phyloP scores from a whole-genome alignment of 2,888 invertebrate species.

The Schizaphis graminum region DNA sequence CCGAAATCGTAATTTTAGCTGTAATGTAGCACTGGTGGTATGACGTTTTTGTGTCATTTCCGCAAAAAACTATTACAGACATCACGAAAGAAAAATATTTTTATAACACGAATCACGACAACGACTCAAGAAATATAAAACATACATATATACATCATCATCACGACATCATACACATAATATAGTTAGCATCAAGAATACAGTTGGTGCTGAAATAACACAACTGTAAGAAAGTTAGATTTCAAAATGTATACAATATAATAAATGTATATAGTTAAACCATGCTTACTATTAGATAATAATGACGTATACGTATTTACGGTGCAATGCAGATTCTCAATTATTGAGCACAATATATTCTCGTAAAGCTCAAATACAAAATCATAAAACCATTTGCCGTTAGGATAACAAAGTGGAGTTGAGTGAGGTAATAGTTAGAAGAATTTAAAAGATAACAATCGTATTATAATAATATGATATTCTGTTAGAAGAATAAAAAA shows the following conservation, averaged over 20 bases:
- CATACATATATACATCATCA: too few species aligned
- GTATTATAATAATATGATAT: background rate
- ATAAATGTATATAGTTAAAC: background rate
- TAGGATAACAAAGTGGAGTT: background rate
- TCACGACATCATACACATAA: background rate
- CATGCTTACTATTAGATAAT: background rate
- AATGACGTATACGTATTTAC: background rate
- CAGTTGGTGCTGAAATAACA: background rate
- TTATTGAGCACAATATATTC: constrained; percentile 13
- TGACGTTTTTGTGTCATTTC: constrained; percentile 26
- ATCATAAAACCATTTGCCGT: constrained; percentile 26
- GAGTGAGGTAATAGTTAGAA: background rate
- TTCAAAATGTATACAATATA: background rate
- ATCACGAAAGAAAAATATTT: background rate
- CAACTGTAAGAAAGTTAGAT: background rate
- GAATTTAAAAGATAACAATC: background rate
- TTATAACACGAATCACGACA: background rate
- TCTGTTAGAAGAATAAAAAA: background rate
- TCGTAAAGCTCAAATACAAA: background rate
- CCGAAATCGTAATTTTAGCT: constrained; percentile 1
- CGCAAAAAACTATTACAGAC: constrained; percentile 30
- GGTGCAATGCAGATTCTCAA: constrained; percentile 4
- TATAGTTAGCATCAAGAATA: background rate
- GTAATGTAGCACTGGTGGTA: background rate
- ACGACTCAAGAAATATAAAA: background rate